Percentiles rank a stretch among this genome's conserved stretches.
phyloP scores from a whole-genome alignment of 2,797 vertebrate species.

The Dendrocincla fuliginosa region DNA sequence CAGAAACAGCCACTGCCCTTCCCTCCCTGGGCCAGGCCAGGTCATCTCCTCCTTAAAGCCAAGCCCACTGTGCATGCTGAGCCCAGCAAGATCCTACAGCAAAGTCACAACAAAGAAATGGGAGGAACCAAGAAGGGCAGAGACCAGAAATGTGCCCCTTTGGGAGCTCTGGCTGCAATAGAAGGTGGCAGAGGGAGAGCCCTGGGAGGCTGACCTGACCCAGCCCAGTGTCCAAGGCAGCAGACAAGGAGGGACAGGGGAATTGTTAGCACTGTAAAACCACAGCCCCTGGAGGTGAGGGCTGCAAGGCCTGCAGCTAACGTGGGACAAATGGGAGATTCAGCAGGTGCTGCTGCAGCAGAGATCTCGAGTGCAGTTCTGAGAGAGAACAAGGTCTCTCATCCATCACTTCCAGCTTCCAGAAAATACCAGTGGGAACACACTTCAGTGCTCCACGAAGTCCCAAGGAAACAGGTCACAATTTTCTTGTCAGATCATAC shows the following conservation, averaged over 20 bases:
- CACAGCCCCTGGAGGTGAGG: neutral
- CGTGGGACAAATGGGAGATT: rapidly evolving
- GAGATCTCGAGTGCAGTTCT: neutral
- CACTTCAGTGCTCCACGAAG: neutral
- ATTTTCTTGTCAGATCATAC: neutral
- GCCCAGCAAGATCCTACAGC: rapidly evolving
- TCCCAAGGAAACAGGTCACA: neutral
- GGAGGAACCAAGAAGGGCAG: neutral
- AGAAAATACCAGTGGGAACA: neutral
- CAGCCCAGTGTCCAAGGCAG: neutral
- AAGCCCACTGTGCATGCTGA: neutral
- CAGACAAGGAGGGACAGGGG: rapidly evolving
- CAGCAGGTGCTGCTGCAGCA: neutral
- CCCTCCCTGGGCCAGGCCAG: neutral
- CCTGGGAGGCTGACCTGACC: neutral
- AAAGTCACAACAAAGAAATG: neutral
- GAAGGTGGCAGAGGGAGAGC: neutral
- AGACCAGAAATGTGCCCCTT: neutral
- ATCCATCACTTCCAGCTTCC: neutral
- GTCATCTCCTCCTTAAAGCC: neutral
- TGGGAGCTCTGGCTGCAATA: neutral
- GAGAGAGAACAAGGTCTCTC: neutral
- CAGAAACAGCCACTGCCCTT: neutral
- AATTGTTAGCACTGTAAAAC: neutral
- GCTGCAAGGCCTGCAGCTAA: neutral